phyloP scores from a whole-genome alignment of 2,888 invertebrate genomes.

The Cryptocephalus moraei region DNA sequence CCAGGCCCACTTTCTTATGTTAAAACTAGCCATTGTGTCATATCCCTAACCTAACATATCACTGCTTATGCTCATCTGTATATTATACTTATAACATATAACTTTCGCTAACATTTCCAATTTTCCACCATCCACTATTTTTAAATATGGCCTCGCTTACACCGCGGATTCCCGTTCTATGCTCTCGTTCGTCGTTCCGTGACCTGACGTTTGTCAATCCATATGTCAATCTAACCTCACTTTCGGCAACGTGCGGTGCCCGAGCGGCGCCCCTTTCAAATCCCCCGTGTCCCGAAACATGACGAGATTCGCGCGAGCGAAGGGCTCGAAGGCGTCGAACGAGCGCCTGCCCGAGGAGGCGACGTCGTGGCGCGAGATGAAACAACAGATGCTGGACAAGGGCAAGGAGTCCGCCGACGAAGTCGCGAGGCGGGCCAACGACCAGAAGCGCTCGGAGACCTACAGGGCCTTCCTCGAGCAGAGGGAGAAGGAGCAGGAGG shows the following conservation, averaged over 20 bases:
- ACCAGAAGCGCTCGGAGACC: conserved; percentile 20
- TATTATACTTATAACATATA: too few relatives aligned
- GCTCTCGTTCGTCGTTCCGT: neutral
- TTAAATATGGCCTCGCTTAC: too few relatives aligned
- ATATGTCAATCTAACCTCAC: neutral
- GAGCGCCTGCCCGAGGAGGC: conserved; percentile 56
- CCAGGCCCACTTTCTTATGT: too few relatives aligned
- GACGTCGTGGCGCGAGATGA: conserved; percentile 66
- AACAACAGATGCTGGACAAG: conserved; percentile 47
- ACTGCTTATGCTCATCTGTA: too few relatives aligned
- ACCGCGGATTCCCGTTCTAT: too few relatives aligned
- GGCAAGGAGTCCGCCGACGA: conserved; percentile 37
- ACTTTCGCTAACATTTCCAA: too few relatives aligned
- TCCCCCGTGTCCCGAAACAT: conserved; percentile 36
- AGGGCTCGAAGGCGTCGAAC: conserved; percentile 66
- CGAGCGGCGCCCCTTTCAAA: neutral
- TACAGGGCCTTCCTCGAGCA: conserved; percentile 26
- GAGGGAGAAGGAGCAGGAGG: conserved; percentile 41
- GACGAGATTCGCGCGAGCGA: conserved; percentile 66
- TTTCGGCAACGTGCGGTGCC: too few relatives aligned
- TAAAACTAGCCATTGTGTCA: too few relatives aligned
- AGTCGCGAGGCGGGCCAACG: conserved; percentile 25
- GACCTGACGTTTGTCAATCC: neutral
- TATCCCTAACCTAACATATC: too few relatives aligned
- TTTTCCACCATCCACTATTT: too few relatives aligned